Evolutionary conservation across 2,888 invertebrate genomes (phyloP), one percentile per base, ranked within the genome.

Genomic region (Hyalella azteca): DNA sequence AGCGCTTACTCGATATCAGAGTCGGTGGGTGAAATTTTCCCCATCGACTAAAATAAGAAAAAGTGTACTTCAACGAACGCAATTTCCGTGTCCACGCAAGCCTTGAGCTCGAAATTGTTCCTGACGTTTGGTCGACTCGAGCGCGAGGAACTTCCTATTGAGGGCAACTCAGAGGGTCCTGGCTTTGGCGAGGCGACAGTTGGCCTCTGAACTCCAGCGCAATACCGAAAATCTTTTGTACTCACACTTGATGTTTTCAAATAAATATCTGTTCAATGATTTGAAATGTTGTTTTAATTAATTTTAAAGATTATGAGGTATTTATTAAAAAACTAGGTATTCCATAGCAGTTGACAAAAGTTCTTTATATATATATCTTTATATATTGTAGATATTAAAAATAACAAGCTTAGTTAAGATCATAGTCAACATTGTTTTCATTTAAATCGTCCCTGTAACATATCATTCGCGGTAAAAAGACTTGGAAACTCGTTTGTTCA

Each of bases 31-130:
- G 66, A 32, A 66, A 66, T 66, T 66, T 66, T 66, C 66, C 66
- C 66, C 66, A 36, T 39, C 66, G 32, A 66, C 32, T 66, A 66
- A 66, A 66, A 66, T 66, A 66, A 66, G 66, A 36, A 66, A 66
- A 66, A 66, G 66, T 66, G 66, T 36, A 36, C 66, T 66, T 66
- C 66, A 36, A 66, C 66, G 66, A 66, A 36, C 66, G 66, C 66
- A 66, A 66, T 66, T 66, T 66, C 66, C 66, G 66, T 66, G 66
- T 66, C 66, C 19, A n/a, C 19, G 66, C 66, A 66, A 36, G 36
- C 66, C 66, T 39, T 15, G 66, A 29, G 66, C 66, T 66, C 36
- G 66, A 66, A 66, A 66, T 66, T 66, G 66, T 66, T 36, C 36
- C 66, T 36, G 66, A 66, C 66, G 66, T 66, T 66, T 36, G 66